A percentile compares a stretch with the other conserved stretches of the same genome.
Conservation (phyloP, 2,888 invertebrate genomes). For the Apamea sordens region DNA sequence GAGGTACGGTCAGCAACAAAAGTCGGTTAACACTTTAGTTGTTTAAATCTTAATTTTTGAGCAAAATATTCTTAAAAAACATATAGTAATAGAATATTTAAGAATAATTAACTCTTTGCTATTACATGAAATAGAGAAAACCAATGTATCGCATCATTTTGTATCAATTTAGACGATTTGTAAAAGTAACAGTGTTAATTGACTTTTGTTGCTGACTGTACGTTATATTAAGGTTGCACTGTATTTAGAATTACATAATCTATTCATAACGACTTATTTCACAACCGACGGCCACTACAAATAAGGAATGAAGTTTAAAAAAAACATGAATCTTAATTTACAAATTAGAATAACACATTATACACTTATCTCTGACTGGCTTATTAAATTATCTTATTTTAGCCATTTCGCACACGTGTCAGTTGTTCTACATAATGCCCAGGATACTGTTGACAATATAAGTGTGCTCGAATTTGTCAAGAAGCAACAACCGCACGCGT, state of each 20-base stretch:
- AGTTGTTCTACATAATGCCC: conserved; percentile 24
- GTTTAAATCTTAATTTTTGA: too few relatives aligned
- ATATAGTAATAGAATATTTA: too few relatives aligned
- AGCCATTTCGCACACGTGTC: conserved; percentile 50
- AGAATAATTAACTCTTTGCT: too few relatives aligned
- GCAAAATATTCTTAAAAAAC: too few relatives aligned
- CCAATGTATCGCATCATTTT: too few relatives aligned
- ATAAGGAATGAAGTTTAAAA: background rate
- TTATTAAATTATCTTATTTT: conserved; percentile 11
- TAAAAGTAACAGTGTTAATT: too few relatives aligned
- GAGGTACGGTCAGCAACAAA: too few relatives aligned
- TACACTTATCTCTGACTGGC: conserved; percentile 27
- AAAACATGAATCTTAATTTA: background rate
- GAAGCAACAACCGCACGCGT: conserved; percentile 75
- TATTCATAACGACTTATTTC: background rate
- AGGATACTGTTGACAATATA: conserved; percentile 51
- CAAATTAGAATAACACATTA: conserved; percentile 27
- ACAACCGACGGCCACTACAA: background rate
- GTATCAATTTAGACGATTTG: too few relatives aligned
- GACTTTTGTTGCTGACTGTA: too few relatives aligned
- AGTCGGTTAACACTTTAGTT: too few relatives aligned
- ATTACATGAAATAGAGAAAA: too few relatives aligned
- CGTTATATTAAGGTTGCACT: too few relatives aligned
- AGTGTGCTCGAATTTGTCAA: conserved; percentile 52
- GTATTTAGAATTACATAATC: background rate